Evolutionary conservation across 2,888 invertebrate genomes (phyloP), one percentile per base, ranked within the genome.

Genomic region (Ethmia dodecea): DNA sequence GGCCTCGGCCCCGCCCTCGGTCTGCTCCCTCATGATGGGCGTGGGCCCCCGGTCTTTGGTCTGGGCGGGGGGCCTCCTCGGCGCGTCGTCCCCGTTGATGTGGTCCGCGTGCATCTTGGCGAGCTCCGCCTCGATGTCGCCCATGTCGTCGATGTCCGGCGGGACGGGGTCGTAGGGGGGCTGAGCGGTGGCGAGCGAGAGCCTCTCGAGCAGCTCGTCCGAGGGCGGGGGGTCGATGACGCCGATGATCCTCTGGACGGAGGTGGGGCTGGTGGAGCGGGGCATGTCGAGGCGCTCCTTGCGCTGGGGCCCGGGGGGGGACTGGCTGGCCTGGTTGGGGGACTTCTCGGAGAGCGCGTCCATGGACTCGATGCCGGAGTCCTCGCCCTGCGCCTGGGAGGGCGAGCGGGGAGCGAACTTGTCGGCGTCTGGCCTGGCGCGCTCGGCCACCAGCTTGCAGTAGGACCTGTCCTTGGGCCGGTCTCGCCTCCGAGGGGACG

Each of bases 281-380:
- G 81, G 78, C 76, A 83, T 73, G 46, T 83, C 78, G 16, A 79
- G 63, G 3, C 83, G 66, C 42, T 86, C 84, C 45, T 81, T 83
- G 26, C 76, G 59, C 57, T 75, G 73, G 12, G 71, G 71, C 1
- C 86, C 77, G 54, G 89, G 87, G 44, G 89, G 94, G 70, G 90
- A 94, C 83, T 84, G 93, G 75, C 89, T 92, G 75, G 94, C 93
- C 68, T 95, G 95, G 72, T 94, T 94, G n/a, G 94, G 94, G 44
- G 93, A 94, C 67, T 96, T 96, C 69, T 96, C 96, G 12, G 95
- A 95, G n/a, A 95, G 76, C 2, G 96, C 95, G 67, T 96, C 96
- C 96, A 96, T 95, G 22, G 95, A 95, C 70, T 96, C 96, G 37
- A 96, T 96, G 10, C 96, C 96, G 37, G 95, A 95, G 74, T 96